Evolutionary conservation across 2,797 vertebrate species (phyloP).

Genomic region (Onychomys leucogaster): DNA sequence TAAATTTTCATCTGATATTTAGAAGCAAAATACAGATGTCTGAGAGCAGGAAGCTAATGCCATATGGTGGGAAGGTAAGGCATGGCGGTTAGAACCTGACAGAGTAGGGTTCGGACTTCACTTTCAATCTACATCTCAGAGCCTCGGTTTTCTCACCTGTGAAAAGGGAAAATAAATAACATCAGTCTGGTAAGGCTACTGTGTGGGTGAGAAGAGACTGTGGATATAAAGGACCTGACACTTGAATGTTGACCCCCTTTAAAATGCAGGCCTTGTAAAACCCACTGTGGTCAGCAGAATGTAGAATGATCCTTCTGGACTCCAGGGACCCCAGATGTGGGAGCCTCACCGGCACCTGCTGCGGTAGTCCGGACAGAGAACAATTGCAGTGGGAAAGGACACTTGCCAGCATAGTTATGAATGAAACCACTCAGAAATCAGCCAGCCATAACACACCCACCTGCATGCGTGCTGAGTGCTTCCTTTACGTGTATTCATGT

Average conservation of each 20-base stretch:
- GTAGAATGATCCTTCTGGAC: background rate
- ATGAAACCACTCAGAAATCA: constrained; percentile 28
- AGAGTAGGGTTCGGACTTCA: background rate
- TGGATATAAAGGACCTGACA: background rate
- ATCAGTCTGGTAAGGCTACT: background rate
- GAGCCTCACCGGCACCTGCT: background rate
- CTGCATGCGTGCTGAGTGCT: background rate
- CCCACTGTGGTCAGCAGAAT: background rate
- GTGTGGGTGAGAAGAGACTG: background rate
- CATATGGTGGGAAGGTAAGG: background rate
- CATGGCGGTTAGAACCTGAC: background rate
- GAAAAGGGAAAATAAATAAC: background rate
- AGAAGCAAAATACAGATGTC: background rate
- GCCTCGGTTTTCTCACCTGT: constrained; percentile 34
- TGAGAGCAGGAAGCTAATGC: background rate
- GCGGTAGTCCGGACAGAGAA: background rate
- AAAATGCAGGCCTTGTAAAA: constrained; percentile 4
- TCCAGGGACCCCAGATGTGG: background rate
- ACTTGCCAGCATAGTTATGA: background rate
- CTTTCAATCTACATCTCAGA: background rate
- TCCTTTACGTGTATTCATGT: constrained; percentile 35
- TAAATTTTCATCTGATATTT: constrained; percentile 59
- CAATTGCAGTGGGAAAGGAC: background rate
- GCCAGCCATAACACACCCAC: background rate
- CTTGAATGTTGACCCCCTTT: background rate